Evolutionary conservation across 1,140 invertebrate genomes (phyloP).

Genomic region (Pectinophora gossypiella): DNA sequence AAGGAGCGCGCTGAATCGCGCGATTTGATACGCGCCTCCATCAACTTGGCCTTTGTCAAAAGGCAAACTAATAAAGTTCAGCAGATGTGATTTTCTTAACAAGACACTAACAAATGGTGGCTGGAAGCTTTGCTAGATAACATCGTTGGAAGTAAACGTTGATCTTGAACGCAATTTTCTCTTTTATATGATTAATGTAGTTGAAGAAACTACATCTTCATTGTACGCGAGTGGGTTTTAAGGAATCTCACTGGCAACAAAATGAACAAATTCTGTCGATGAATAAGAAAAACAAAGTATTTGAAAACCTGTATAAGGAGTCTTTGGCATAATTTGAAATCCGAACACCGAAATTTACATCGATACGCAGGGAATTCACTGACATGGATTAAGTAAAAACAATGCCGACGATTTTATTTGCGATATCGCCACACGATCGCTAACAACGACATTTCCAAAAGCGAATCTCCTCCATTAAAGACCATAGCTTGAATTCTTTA

Average conservation of each 20-base stretch:
- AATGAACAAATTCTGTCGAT: neutral
- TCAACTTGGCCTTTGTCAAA: conserved; percentile 64
- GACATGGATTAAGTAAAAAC: conserved; percentile 50
- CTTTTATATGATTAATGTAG: conserved; percentile 31
- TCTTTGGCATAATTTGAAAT: conserved; percentile 21
- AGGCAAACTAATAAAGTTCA: conserved; percentile 67
- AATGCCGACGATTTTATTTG: conserved; percentile 42
- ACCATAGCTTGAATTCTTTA: conserved; percentile 45
- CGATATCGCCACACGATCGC: conserved; percentile 54
- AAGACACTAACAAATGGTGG: conserved; percentile 68
- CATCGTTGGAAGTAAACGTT: conserved; percentile 32
- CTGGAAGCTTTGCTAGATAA: conserved; percentile 20
- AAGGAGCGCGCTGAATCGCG: conserved; percentile 61
- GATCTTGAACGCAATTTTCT: conserved; percentile 52
- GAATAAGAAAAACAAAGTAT: neutral
- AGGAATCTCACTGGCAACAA: neutral
- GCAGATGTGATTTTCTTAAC: conserved; percentile 73
- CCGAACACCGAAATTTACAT: conserved; percentile 41
- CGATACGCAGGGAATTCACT: conserved; percentile 50
- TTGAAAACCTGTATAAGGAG: neutral
- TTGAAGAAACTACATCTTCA: conserved; percentile 4
- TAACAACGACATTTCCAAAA: conserved; percentile 51
- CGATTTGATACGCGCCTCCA: conserved; percentile 71
- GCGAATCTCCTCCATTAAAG: conserved; percentile 35
- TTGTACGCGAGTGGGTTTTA: neutral